Evolutionary conservation across 1,140 invertebrate genomes (phyloP).

Genomic region (Aporrectodea caliginosa): DNA sequence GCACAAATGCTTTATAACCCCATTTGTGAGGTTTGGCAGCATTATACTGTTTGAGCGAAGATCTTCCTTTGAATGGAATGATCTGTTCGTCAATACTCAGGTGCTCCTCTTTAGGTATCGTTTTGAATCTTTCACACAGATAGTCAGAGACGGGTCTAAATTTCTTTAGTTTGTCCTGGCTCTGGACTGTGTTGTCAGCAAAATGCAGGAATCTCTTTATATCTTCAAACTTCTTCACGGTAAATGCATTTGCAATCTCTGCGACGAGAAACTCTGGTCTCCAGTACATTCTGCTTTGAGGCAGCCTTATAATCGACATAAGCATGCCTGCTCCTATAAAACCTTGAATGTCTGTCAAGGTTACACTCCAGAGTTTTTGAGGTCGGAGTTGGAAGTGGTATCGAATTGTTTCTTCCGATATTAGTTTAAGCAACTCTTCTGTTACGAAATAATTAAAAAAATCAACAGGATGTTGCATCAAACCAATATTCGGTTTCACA

Average conservation of each 20-base stretch:
- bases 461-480: neutral
- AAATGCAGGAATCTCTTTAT: conserved; percentile 36
- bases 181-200: conserved; percentile 37
- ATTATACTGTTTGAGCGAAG: conserved; percentile 52
- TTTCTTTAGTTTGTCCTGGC: conserved; percentile 51
- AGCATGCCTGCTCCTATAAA: neutral
- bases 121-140: conserved; percentile 35
- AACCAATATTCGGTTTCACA: no score
- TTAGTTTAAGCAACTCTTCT: neutral
- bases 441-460: neutral
- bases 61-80: conserved; percentile 46
- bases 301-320: neutral
- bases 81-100: conserved; percentile 42
- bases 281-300: conserved; percentile 37
- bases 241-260: conserved; percentile 37
- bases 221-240: conserved; percentile 36
- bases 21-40: conserved; percentile 51
- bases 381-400: neutral
- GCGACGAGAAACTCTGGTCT: conserved; percentile 31
- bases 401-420: neutral
- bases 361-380: neutral
- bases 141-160: conserved; percentile 42
- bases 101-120: conserved; percentile 45
- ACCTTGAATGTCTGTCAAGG: neutral
- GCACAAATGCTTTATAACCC: conserved; percentile 52